phyloP scores from a whole-genome alignment of 2,888 invertebrate genomes.

The Alentia gelatinosa region DNA sequence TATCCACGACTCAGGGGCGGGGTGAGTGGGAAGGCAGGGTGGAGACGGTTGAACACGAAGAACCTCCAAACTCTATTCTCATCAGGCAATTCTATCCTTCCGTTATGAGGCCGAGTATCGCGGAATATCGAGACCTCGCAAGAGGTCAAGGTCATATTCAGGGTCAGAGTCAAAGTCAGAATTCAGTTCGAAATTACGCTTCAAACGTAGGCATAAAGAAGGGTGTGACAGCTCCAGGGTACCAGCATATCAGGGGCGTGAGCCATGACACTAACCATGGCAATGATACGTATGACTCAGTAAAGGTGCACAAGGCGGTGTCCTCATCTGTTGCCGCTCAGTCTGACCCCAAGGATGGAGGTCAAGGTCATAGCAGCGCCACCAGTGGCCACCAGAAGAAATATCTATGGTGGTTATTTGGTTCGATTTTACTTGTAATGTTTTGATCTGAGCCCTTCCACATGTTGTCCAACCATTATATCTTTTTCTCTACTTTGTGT shows the following conservation, averaged over 20 bases:
- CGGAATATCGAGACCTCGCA: neutral
- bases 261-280: neutral
- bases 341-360: neutral
- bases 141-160: neutral
- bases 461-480: too few relatives aligned
- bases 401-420: too few relatives aligned
- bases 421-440: too few relatives aligned
- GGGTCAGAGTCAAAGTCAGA: neutral
- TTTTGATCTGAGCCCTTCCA: too few relatives aligned
- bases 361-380: neutral
- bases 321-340: neutral
- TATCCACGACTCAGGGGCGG: neutral
- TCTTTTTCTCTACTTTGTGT: too few relatives aligned
- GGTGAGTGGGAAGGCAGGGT: neutral
- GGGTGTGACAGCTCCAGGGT: neutral
- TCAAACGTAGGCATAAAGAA: neutral
- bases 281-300: neutral
- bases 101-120: neutral
- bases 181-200: too few relatives aligned
- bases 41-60: constrained; percentile 14
- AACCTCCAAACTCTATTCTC: neutral
- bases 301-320: neutral
- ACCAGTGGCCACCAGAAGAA: too few relatives aligned
- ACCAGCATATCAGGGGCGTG: neutral
- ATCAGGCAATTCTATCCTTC: neutral